Evolutionary conservation across 2,113 vertebrate species (phyloP), one percentile per base, ranked within the genome.

Genomic region (Sclerurus mexicanus): DNA sequence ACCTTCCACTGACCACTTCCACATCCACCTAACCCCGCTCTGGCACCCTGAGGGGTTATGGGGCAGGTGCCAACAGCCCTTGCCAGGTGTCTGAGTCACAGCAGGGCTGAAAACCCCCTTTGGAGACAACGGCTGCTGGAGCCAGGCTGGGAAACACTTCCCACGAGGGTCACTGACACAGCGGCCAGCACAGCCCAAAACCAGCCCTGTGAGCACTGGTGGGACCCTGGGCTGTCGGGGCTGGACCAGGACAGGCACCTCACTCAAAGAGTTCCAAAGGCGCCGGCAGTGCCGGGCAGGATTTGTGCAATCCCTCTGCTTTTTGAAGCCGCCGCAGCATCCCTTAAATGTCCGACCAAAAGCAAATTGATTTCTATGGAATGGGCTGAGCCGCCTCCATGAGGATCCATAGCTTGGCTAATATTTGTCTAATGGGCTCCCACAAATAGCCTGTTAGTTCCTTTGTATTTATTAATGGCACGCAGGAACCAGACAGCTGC

Each of bases 161-260:
- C 44, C 9, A 1, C 19, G 0, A 0, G 28, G 85, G 81, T 89
- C 88, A 95, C 13, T 0, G 14, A 15, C 87, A 56, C 81, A 1
- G 71, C 0, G 9, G 68, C 25, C 6, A 1, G 2, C 39, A 7
- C 59, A 19, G 35, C 71, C 63, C 6, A 2, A 68, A 64, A 2
- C 31, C 13, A 1, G 1, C 17, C 39, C 82, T 1, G 1, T 7
- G 16, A 60, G 19, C 39, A 8, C 9, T 5, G 3, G 2, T 1
- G 1, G 28, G 31, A 3, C 2, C 0, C 12, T 3, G 4, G 39
- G 27, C 11, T 23, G 23, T 1, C 5, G 35, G 53, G 35, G 7
- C 7, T 39, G 69, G 80, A 44, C 33, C 15, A 3, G 2, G 15
- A 3, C 72, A 18, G n/a, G 58, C 31, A 1, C 52, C 72, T 58